Conservation (phyloP, 2,888 invertebrate species). For the Venusia cambrica region DNA sequence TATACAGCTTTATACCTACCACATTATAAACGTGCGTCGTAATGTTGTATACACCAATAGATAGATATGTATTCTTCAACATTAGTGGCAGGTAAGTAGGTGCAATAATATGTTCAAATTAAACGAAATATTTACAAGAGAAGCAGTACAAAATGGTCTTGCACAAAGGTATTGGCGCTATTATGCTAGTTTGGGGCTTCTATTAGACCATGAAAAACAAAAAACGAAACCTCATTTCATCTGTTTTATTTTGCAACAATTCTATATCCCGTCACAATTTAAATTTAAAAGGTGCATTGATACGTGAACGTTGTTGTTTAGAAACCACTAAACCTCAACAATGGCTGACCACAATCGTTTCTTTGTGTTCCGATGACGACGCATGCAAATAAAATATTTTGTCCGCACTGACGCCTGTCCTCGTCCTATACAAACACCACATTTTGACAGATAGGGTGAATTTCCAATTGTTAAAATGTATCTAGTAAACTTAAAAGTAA, state of each 20-base stretch:
- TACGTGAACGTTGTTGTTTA: slow-evolving; percentile 52
- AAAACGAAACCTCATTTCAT: not conserved
- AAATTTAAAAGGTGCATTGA: slow-evolving; percentile 15
- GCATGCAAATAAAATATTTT: slow-evolving; percentile 64
- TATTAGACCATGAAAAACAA: too few relatives aligned
- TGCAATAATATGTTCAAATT: too few relatives aligned
- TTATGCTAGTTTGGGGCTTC: too few relatives aligned
- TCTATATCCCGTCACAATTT: slow-evolving; percentile 9
- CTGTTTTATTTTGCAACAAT: slow-evolving; percentile 7
- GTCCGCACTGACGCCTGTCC: slow-evolving; percentile 42
- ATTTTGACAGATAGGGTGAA: too few relatives aligned
- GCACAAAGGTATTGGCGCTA: too few relatives aligned
- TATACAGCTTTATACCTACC: slow-evolving; percentile 17
- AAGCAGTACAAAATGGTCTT: too few relatives aligned
- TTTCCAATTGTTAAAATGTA: too few relatives aligned
- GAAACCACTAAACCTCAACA: slow-evolving; percentile 55
- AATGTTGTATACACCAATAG: slow-evolving; percentile 14
- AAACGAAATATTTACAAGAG: too few relatives aligned
- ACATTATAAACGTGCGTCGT: slow-evolving; percentile 7
- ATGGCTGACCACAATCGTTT: slow-evolving; percentile 57
- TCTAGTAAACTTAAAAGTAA: too few relatives aligned
- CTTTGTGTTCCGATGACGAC: slow-evolving; percentile 54
- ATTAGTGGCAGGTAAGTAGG: too few relatives aligned
- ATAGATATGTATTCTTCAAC: slow-evolving; percentile 9
- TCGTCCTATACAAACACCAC: slow-evolving; percentile 46